A percentile compares a stretch with the other conserved stretches of the same genome.
phyloP scores from a whole-genome alignment of 2,797 vertebrate species.

The Hapalemur alaotrensis region DNA sequence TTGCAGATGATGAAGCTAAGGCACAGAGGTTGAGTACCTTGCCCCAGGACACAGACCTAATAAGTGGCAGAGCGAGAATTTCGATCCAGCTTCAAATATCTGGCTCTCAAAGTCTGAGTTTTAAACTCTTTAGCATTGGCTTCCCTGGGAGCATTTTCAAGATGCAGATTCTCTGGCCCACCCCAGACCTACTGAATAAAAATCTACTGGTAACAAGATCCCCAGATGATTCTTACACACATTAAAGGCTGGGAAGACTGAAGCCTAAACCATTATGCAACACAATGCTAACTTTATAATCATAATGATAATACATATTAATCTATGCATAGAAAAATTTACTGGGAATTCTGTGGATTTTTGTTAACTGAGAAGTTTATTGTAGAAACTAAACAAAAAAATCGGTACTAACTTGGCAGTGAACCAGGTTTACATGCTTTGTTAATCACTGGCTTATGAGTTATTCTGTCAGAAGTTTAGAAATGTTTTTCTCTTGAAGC shows the following conservation, averaged over 20 bases:
- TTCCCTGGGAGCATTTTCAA: background rate
- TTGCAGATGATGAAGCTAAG: background rate
- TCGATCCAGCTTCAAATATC: background rate
- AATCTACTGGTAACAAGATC: background rate
- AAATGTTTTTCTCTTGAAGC: background rate
- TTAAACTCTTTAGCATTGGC: background rate
- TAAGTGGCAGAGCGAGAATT: background rate
- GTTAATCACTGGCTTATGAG: background rate
- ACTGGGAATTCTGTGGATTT: background rate
- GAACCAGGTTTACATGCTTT: background rate
- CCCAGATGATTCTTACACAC: background rate
- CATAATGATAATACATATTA: background rate
- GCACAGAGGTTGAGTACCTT: background rate
- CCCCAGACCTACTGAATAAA: background rate
- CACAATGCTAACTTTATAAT: background rate
- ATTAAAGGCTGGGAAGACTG: background rate
- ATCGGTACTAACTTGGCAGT: background rate
- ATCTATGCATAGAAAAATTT: background rate
- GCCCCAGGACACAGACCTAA: background rate
- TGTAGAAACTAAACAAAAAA: conserved; percentile 7
- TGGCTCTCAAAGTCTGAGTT: background rate
- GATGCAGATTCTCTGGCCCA: background rate
- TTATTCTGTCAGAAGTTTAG: conserved; percentile 3
- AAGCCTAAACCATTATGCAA: background rate
- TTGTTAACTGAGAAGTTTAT: background rate